phyloP scores from a whole-genome alignment of 2,113 vertebrate genomes.

The Phoxinus phoxinus region DNA sequence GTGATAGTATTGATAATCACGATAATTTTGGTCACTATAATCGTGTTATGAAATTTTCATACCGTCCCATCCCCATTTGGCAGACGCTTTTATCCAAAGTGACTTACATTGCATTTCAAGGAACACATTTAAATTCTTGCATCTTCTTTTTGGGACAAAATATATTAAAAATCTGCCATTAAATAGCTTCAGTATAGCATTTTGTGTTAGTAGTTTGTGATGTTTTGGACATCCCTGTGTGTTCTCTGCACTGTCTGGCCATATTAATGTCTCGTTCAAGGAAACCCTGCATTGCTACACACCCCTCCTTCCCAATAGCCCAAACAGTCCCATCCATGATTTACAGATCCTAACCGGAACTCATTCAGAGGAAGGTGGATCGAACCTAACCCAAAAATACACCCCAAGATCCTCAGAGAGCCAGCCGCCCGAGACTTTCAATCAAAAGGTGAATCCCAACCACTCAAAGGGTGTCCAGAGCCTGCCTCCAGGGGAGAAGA shows the following conservation, averaged over 20 bases:
- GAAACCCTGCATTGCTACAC: constrained; percentile 25
- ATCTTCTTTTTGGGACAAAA: not conserved
- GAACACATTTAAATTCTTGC: not conserved
- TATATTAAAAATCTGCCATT: not conserved
- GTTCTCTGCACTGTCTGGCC: constrained; percentile 2
- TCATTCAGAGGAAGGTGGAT: constrained; percentile 41
- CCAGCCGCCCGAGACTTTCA: constrained; percentile 48
- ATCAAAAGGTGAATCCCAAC: constrained; percentile 54
- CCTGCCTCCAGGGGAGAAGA: constrained; percentile 40
- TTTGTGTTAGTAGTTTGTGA: not conserved
- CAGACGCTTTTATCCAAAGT: no score
- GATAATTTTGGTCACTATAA: no score
- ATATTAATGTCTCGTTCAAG: constrained; percentile 48
- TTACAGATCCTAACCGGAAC: constrained; percentile 17
- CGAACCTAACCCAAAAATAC: constrained; percentile 43
- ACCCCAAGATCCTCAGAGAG: constrained; percentile 41
- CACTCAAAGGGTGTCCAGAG: constrained; percentile 54
- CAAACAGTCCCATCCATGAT: constrained; percentile 30
- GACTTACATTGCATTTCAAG: no score
- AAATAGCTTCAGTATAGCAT: not conserved
- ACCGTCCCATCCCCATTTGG: no score
- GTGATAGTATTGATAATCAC: no score
- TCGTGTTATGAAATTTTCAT: no score
- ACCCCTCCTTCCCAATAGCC: not conserved
- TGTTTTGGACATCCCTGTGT: not conserved